These are phyloP conservation scores for Acleris sparsana DNA, from an alignment of 2,888 invertebrate species.

Conservation along the genomic window DNA sequence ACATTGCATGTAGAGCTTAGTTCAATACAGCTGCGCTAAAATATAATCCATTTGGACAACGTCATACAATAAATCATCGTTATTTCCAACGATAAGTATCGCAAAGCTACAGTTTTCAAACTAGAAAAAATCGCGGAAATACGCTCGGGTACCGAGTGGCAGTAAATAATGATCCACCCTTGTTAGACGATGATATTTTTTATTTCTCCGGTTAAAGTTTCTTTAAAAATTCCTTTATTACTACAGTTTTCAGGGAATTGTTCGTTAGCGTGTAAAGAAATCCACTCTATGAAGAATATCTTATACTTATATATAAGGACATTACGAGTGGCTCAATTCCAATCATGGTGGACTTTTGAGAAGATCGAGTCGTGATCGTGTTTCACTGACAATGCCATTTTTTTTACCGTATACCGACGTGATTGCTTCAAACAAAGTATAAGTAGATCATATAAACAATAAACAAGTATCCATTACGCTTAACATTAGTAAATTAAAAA, in stretches of 20 bases:
- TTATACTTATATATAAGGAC: neutral
- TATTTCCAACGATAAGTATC: conserved; percentile 1
- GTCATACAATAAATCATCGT: conserved; percentile 16
- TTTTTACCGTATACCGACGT: no score
- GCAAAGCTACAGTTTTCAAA: conserved; percentile 11
- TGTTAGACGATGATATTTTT: no score
- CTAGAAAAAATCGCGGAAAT: conserved; percentile 12
- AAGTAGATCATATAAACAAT: neutral
- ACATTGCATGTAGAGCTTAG: no score
- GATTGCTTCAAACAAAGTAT: no score
- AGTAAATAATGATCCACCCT: conserved; percentile 21
- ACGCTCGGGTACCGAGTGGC: conserved; percentile 5
- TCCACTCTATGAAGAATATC: neutral
- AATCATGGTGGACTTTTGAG: no score
- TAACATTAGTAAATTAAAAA: no score
- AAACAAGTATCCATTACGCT: neutral
- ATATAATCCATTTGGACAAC: neutral
- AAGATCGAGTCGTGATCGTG: no score
- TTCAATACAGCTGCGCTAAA: neutral
- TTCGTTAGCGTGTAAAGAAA: neutral
- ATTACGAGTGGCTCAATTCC: no score
- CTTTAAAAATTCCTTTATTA: neutral
- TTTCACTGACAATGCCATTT: no score
- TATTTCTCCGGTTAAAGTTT: neutral
- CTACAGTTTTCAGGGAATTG: no score